phyloP scores from a whole-genome alignment of 2,797 vertebrate genomes.

The Pantherophis vulpinus region DNA sequence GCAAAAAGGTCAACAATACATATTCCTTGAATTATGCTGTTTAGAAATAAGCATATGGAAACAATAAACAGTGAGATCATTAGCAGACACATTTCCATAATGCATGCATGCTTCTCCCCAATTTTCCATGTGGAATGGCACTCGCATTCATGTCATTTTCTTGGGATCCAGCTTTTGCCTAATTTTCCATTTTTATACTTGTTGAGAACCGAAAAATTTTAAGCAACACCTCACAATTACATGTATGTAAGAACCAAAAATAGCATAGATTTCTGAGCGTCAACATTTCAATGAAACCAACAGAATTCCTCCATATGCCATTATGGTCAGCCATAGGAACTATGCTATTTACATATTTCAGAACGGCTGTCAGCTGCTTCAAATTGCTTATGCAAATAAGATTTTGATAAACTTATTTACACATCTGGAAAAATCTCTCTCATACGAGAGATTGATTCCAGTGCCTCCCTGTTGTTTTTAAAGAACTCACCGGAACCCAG shows the following conservation, averaged over 20 bases:
- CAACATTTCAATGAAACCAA: conserved; percentile 35
- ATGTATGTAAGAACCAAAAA: conserved; percentile 2
- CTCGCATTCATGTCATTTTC: conserved; percentile 63
- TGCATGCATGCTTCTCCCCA: conserved; percentile 65
- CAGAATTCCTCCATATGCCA: conserved; percentile 2
- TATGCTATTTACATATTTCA: background rate
- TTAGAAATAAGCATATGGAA: conserved; percentile 70
- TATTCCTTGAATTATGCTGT: conserved; percentile 63
- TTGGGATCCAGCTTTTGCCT: conserved; percentile 53
- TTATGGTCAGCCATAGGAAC: background rate
- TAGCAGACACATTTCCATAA: conserved; percentile 65
- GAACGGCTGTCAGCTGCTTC: background rate
- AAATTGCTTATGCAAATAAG: background rate
- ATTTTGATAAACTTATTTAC: background rate
- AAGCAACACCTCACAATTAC: background rate
- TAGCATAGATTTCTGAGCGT: conserved; percentile 7
- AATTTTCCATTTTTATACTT: conserved; percentile 58
- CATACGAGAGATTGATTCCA: background rate
- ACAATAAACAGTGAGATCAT: conserved; percentile 65
- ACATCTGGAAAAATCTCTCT: background rate
- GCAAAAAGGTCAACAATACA: conserved; percentile 40
- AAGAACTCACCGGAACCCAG: background rate
- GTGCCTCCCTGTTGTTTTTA: background rate
- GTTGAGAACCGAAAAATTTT: conserved; percentile 43
- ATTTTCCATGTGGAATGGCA: conserved; percentile 66